These are phyloP conservation scores for Aphaenogaster floridana DNA, from an alignment of 1,140 invertebrate genomes.

Conservation along the genomic window DNA sequence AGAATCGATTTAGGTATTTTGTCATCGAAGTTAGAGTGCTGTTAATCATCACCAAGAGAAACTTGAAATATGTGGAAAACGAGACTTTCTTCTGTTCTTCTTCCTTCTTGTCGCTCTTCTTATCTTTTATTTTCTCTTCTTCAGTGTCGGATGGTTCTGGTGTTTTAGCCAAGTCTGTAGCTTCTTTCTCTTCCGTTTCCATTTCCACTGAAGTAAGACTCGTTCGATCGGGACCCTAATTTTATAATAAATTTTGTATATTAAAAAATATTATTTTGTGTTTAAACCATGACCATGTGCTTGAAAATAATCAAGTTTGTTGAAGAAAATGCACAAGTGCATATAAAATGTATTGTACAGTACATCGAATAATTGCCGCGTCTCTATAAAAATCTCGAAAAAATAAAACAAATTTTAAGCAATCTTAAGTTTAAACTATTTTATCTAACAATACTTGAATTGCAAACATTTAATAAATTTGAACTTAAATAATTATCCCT, in stretches of 20 bases:
- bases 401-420: neutral
- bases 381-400: neutral
- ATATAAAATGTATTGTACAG: neutral
- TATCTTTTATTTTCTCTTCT: constrained; percentile 55
- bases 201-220: constrained; percentile 77
- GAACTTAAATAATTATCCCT: neutral
- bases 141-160: constrained; percentile 68
- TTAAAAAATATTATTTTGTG: neutral
- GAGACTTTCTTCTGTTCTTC: constrained; percentile 79
- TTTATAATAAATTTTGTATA: constrained; percentile 14
- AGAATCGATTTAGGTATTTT: constrained; percentile 94
- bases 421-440: neutral
- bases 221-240: constrained; percentile 73
- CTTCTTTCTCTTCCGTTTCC: constrained; percentile 76
- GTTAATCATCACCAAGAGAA: constrained; percentile 91
- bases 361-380: constrained; percentile 4
- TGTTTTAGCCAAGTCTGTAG: constrained; percentile 72
- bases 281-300: neutral
- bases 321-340: constrained; percentile 12
- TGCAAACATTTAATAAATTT: constrained; percentile 12
- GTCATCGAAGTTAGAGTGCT: constrained; percentile 96
- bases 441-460: neutral
- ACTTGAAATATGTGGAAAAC: constrained; percentile 86
- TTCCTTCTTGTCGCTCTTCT: constrained; percentile 68
- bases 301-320: constrained; percentile 31